Conservation (phyloP, 92 coral and sea anemone genomes). For the Parazoanthus atlanticus region DNA sequence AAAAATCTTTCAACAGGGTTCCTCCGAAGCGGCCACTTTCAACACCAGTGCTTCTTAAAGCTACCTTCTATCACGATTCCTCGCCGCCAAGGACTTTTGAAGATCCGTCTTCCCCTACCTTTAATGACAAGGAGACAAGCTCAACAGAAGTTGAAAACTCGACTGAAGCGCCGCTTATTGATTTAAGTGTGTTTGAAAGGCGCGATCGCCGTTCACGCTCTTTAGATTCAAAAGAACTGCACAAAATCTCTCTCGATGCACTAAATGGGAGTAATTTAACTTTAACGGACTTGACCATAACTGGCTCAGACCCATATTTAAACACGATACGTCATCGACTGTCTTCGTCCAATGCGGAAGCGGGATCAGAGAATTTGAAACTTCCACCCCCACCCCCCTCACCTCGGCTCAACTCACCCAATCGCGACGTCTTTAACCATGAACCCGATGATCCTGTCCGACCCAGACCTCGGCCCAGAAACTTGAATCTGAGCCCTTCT, state of each 20-base stretch:
- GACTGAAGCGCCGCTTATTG: conserved; percentile 60
- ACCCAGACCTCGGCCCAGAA: conserved; percentile 65
- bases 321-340: conserved; percentile 51
- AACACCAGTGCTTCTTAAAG: conserved; percentile 82
- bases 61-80: conserved; percentile 68
- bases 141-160: conserved; percentile 53
- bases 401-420: conserved; percentile 68
- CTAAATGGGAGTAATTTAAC: conserved; percentile 13
- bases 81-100: conserved; percentile 57
- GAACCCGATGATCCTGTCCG: conserved; percentile 41
- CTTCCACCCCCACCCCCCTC: conserved; percentile 80
- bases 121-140: conserved; percentile 22
- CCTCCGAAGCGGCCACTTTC: conserved; percentile 77
- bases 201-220: conserved; percentile 84
- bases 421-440: conserved; percentile 59
- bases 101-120: conserved; percentile 50
- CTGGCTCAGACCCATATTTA: conserved; percentile 48
- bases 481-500: conserved; percentile 68
- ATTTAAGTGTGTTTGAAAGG: conserved; percentile 56
- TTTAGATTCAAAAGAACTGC: conserved; percentile 69
- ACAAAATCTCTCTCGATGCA: conserved; percentile 47
- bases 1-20: conserved; percentile 35
- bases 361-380: conserved; percentile 44
- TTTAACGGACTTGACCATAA: conserved; percentile 34
- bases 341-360: conserved; percentile 59